Base-by-base conservation (phyloP, 2,113 vertebrate genomes). In the Hyla sarda region DNA sequence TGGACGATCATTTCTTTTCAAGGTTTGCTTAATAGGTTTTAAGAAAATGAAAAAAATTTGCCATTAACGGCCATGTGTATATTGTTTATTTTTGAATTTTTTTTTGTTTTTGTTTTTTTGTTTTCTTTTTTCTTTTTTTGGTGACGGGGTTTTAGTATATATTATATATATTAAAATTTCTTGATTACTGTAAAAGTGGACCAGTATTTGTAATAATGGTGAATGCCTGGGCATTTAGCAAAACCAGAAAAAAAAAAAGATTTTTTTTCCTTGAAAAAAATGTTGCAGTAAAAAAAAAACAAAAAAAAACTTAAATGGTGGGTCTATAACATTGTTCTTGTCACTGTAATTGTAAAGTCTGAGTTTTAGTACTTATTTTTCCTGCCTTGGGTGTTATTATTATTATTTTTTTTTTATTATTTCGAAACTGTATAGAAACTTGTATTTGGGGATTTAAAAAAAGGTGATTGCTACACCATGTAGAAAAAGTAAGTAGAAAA, bases 111-210 rank as follows among this genome's bases (percentile, higher is more conserved):
- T 92, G 92, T 92, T 79, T 67, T 83, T 80, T 86, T 80, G 4
- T 23, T 32, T 78, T 78, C 37, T 56, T 56, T 58, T 85, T 58
- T 83, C 95, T 95, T 94, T 92, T 95, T 97, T 97, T 97, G 96
- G 97, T 97, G 97, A 97, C 89, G 96, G 97, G 96, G 96, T 97
- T 98, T 98, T 97, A 97, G 95, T 99, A 97, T 97, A 97, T 96
- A 96, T 96, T 96, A 97, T 96, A 94, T 96, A 99, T 98, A 98
- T 97, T 95, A 97, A 96, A 96, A 98, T 97, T 97, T 97, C 96
- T 98, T 98, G 97, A 98, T 99, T 97, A 97, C 97, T 97, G 98
- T 99, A 97, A 97, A 98, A 98, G 97, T 98, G 97, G 97, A 97
- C 96, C 96, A 97, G 97, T 99, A 98, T 98, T 99, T 98, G 97